Evolutionary conservation across 2,113 vertebrate genomes (phyloP).

Genomic region (Addax nasomaculatus): DNA sequence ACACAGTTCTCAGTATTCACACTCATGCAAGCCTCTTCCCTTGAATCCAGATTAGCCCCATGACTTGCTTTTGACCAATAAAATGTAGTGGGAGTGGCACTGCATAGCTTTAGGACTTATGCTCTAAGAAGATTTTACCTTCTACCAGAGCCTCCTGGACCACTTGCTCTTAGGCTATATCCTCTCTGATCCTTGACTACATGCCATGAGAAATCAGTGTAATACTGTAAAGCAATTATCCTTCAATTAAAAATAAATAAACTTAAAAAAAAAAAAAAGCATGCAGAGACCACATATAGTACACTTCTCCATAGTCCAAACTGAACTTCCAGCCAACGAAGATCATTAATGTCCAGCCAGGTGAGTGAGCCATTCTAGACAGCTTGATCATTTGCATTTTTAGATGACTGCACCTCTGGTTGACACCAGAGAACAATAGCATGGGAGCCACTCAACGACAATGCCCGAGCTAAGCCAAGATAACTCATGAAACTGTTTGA

Average conservation of each 20-base stretch:
- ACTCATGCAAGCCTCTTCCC: too few species aligned
- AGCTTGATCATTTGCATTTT: neutral
- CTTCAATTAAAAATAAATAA: neutral
- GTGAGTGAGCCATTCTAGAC: neutral
- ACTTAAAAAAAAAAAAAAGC: neutral
- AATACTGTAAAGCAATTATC: neutral
- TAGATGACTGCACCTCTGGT: neutral
- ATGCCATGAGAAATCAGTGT: neutral
- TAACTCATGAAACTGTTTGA: neutral
- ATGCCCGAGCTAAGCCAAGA: neutral
- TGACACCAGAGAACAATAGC: neutral
- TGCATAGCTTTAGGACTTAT: neutral
- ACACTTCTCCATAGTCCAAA: neutral
- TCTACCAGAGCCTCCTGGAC: neutral
- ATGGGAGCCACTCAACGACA: neutral
- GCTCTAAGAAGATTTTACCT: neutral
- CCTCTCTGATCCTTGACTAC: neutral
- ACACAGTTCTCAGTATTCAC: neutral
- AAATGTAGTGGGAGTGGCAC: neutral
- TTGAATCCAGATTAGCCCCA: neutral
- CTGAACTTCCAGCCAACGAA: neutral
- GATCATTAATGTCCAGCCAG: neutral
- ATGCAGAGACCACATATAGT: neutral
- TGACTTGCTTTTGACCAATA: neutral
- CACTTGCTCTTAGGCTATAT: neutral